Conservation (phyloP, 2,113 vertebrate species). For the Oryzias curvinotus region DNA sequence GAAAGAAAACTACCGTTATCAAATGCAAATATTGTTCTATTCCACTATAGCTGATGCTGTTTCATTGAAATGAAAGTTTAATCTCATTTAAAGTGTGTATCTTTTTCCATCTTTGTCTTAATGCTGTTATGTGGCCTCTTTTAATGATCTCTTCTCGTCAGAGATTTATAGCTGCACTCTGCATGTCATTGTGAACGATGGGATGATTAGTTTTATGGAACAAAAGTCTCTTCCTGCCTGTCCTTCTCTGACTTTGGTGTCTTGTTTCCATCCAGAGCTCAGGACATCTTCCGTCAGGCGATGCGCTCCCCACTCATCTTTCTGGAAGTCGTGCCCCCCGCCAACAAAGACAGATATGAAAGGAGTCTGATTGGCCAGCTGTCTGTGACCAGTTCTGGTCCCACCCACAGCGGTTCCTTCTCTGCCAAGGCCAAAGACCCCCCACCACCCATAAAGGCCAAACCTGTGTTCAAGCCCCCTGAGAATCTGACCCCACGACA, state of each 20-base stretch:
- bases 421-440: slow-evolving; percentile 76
- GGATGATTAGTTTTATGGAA: slow-evolving; percentile 21
- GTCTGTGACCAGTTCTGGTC: slow-evolving; percentile 41
- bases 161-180: slow-evolving; percentile 20
- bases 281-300: slow-evolving; percentile 92
- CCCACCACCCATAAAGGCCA: slow-evolving; percentile 79
- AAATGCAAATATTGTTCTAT: no score
- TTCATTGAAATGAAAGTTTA: neutral
- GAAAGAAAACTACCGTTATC: neutral
- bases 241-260: neutral
- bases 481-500: slow-evolving; percentile 57
- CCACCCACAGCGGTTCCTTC: slow-evolving; percentile 69
- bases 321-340: slow-evolving; percentile 84
- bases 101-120: slow-evolving; percentile 7
- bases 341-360: slow-evolving; percentile 87
- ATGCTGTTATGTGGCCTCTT: slow-evolving; percentile 18
- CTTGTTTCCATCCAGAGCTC: slow-evolving; percentile 78
- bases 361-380: slow-evolving; percentile 86
- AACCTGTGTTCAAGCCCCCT: slow-evolving; percentile 71
- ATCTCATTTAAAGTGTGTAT: slow-evolving; percentile 17
- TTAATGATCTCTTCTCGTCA: slow-evolving; percentile 18
- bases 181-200: slow-evolving; percentile 25
- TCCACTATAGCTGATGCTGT: no score
- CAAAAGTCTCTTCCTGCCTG: neutral
- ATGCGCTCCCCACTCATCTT: slow-evolving; percentile 84